Evolutionary conservation across 1,140 invertebrate species (phyloP).

Genomic region (Sycophaga agraensis): DNA sequence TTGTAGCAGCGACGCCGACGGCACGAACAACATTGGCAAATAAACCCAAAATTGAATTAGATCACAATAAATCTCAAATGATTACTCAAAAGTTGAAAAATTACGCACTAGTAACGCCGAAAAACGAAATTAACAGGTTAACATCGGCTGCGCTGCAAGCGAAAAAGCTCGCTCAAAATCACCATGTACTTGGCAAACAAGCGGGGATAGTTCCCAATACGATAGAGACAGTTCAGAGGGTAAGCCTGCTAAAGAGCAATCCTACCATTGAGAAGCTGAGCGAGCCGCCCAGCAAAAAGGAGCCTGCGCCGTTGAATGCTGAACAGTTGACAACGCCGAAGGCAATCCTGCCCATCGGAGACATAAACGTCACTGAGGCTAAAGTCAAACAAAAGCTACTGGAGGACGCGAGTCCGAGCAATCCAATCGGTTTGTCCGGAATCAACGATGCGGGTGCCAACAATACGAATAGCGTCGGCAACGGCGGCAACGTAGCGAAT

Average conservation of each 20-base stretch:
- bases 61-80: conserved; percentile 39
- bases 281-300: conserved; percentile 26
- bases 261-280: conserved; percentile 33
- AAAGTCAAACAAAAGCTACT: conserved; percentile 65
- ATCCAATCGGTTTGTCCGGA: conserved; percentile 43
- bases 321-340: conserved; percentile 30
- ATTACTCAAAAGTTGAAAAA: conserved; percentile 50
- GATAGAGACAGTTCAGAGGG: conserved; percentile 40
- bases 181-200: conserved; percentile 36
- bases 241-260: conserved; percentile 47
- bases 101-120: conserved; percentile 38
- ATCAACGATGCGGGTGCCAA: conserved; percentile 43
- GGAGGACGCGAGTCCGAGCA: conserved; percentile 40
- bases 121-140: conserved; percentile 43
- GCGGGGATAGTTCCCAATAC: conserved; percentile 27
- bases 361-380: conserved; percentile 61
- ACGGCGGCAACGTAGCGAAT: conserved; percentile 36
- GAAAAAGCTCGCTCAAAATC: conserved; percentile 47
- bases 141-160: conserved; percentile 34
- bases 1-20: not conserved
- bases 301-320: conserved; percentile 4
- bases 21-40: not conserved
- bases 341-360: conserved; percentile 48
- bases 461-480: conserved; percentile 52
- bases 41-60: conserved; percentile 38